Evolutionary conservation across 2,888 invertebrate genomes (phyloP).

Genomic region (Lasioglossum pauxillum): DNA sequence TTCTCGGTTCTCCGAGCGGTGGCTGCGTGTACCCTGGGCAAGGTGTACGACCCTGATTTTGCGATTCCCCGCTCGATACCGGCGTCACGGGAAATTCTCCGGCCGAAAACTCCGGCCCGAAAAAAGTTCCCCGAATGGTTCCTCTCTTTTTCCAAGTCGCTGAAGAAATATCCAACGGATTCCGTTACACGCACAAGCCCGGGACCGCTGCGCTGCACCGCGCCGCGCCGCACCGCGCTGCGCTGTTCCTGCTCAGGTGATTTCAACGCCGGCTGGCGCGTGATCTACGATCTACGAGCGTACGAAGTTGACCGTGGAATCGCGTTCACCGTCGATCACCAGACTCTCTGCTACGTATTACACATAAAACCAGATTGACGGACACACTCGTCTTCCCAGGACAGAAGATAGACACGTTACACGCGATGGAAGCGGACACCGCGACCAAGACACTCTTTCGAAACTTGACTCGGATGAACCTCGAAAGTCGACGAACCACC

Average conservation of each 20-base stretch:
- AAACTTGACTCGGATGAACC: slow-evolving; percentile 10
- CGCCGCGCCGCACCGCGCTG: background rate
- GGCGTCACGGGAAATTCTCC: background rate
- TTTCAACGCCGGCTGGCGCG: slow-evolving; percentile 4
- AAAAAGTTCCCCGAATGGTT: background rate
- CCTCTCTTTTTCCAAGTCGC: background rate
- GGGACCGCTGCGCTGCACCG: background rate
- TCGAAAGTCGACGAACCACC: background rate
- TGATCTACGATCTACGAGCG: slow-evolving; percentile 3
- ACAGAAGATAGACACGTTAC: background rate
- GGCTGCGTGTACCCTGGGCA: background rate
- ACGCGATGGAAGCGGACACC: slow-evolving; percentile 8
- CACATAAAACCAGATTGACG: slow-evolving; percentile 37
- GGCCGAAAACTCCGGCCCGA: background rate
- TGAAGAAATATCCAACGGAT: slow-evolving; percentile 7
- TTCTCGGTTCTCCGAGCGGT: background rate
- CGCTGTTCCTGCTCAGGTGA: background rate
- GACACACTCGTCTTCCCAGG: background rate
- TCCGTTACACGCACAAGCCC: background rate
- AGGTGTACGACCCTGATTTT: background rate
- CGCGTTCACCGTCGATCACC: background rate
- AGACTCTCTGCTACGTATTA: background rate
- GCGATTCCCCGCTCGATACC: background rate
- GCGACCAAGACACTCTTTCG: slow-evolving; percentile 10
- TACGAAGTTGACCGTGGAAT: background rate